These are phyloP conservation scores for Drosophila histrio DNA, from an alignment of 2,888 invertebrate genomes.

Conservation along the genomic window DNA sequence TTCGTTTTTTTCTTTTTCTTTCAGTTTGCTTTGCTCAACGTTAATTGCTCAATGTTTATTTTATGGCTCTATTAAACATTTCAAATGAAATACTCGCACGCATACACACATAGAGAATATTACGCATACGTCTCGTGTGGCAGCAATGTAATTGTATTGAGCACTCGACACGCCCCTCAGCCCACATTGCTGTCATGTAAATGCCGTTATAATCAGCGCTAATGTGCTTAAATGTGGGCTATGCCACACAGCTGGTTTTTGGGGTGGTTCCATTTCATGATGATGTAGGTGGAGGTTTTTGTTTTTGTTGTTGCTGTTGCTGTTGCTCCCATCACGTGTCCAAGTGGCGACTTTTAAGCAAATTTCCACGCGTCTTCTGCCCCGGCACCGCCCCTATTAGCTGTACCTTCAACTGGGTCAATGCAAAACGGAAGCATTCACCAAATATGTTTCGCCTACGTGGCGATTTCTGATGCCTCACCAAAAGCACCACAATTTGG, in stretches of 20 bases:
- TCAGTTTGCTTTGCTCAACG: constrained; percentile 30
- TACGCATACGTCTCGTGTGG: constrained; percentile 65
- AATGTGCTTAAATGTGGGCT: constrained; percentile 69
- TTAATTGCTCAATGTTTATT: constrained; percentile 41
- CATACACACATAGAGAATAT: constrained; percentile 17
- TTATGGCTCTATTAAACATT: constrained; percentile 43
- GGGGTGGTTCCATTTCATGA: not conserved
- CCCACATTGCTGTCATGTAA: constrained; percentile 52
- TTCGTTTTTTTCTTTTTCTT: too few relatives aligned
- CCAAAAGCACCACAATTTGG: constrained; percentile 10
- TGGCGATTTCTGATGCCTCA: constrained; percentile 8
- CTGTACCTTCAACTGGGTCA: constrained; percentile 57
- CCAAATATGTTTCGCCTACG: constrained; percentile 46
- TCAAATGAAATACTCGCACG: constrained; percentile 17
- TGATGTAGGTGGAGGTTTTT: not conserved
- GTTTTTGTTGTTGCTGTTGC: constrained; percentile 2
- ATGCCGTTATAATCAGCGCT: constrained; percentile 73
- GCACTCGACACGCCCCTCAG: constrained; percentile 5
- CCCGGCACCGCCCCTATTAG: not conserved
- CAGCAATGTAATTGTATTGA: constrained; percentile 21
- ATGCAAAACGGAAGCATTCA: constrained; percentile 67
- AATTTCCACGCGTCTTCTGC: constrained; percentile 24
- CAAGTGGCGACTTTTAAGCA: constrained; percentile 51
- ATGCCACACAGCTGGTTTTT: constrained; percentile 2
- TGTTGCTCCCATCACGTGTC: constrained; percentile 52